Conservation (phyloP, 1,140 invertebrate species). For the Oscheius sp. region DNA sequence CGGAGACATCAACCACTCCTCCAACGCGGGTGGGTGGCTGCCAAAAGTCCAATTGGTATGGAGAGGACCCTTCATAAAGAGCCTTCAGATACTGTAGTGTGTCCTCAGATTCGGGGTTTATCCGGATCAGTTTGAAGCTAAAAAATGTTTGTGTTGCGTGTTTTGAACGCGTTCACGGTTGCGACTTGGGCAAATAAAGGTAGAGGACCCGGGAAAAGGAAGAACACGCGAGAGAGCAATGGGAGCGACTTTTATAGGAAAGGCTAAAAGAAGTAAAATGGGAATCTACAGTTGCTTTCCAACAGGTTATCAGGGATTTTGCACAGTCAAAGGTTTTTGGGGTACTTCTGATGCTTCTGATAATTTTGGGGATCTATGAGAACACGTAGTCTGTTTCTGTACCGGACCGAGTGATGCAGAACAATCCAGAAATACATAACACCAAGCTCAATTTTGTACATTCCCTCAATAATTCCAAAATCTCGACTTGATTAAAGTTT, state of each 20-base stretch:
- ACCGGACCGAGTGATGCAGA: too few relatives aligned
- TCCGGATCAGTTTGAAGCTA: slow-evolving; percentile 56
- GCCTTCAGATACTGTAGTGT: slow-evolving; percentile 44
- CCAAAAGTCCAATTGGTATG: slow-evolving; percentile 56
- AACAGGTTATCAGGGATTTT: too few relatives aligned
- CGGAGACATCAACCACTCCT: slow-evolving; percentile 49
- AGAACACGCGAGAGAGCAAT: not conserved
- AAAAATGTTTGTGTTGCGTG: slow-evolving; percentile 1
- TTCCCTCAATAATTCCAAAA: too few relatives aligned
- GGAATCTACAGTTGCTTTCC: too few relatives aligned
- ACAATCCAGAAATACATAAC: too few relatives aligned
- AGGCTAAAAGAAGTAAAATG: not conserved
- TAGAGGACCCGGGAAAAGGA: not conserved
- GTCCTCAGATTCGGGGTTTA: slow-evolving; percentile 50
- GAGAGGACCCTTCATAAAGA: slow-evolving; percentile 41
- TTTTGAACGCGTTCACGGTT: not conserved
- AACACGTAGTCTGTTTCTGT: too few relatives aligned
- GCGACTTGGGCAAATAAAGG: not conserved
- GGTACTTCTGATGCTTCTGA: too few relatives aligned
- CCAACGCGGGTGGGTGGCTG: slow-evolving; percentile 49
- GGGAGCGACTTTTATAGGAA: not conserved
- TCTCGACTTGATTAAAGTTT: too few relatives aligned
- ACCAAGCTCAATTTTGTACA: too few relatives aligned
- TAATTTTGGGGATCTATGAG: too few relatives aligned
- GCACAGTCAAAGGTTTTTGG: too few relatives aligned